A percentile compares a stretch with the other conserved stretches of the same genome.
phyloP scores from a whole-genome alignment of 2,797 vertebrate species.

The Sciaenops ocellatus region DNA sequence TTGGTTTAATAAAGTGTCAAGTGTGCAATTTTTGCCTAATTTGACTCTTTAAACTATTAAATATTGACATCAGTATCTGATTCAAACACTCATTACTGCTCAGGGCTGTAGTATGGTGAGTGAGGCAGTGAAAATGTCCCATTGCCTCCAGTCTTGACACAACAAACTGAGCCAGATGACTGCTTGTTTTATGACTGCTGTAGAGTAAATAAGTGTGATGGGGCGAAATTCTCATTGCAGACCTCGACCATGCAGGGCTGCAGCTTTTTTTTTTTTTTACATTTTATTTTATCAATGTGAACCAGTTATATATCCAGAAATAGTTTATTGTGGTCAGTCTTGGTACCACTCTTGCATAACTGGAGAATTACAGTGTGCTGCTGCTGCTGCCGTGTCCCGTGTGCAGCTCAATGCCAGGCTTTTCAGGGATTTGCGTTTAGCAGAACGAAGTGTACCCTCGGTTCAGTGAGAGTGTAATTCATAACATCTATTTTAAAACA shows the following conservation, averaged over 20 bases:
- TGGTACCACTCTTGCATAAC: conserved; percentile 72
- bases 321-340: conserved; percentile 64
- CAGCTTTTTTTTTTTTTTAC: conserved; percentile 5
- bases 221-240: conserved; percentile 6
- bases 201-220: conserved; percentile 25
- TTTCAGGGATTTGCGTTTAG: conserved; percentile 52
- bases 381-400: conserved; percentile 47
- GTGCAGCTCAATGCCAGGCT: conserved; percentile 38
- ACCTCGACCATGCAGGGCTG: conserved; percentile 8
- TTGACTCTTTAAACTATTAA: not conserved
- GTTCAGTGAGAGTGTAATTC: not conserved
- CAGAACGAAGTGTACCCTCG: conserved; percentile 47
- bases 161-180: conserved; percentile 30
- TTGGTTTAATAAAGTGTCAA: too few species aligned
- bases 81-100: not conserved
- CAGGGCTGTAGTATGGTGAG: not conserved
- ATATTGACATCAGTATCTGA: not conserved
- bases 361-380: conserved; percentile 62
- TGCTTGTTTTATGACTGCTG: conserved; percentile 34
- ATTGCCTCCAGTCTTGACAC: not conserved
- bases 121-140: not conserved
- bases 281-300: conserved; percentile 24
- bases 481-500: not conserved
- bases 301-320: conserved; percentile 59
- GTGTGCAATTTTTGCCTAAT: too few species aligned